A percentile compares a stretch with the other conserved stretches of the same genome.
phyloP scores from a whole-genome alignment of 2,797 vertebrate species.

The Acropternis orthonyx region DNA sequence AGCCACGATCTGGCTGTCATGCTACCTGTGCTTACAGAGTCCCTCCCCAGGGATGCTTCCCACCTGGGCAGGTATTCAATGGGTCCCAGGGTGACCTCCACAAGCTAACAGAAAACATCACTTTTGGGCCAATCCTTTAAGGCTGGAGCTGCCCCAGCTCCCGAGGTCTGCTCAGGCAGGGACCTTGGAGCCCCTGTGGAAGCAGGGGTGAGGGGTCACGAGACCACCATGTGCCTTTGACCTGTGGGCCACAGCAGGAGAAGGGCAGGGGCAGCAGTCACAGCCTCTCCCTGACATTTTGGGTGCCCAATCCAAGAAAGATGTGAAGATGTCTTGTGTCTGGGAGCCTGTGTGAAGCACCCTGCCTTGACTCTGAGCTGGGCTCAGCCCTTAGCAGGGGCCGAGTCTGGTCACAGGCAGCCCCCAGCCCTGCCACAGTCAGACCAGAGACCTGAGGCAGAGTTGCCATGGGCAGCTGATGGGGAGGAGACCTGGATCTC shows the following conservation, averaged over 20 bases:
- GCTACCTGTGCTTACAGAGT: neutral
- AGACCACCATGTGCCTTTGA: neutral
- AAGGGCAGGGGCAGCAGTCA: neutral
- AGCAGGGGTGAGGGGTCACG: neutral
- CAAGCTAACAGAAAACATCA: neutral
- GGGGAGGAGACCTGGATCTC: neutral
- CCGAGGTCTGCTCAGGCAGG: neutral
- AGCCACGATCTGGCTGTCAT: neutral
- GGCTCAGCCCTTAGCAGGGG: neutral
- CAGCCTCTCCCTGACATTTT: neutral
- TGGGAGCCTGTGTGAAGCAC: neutral
- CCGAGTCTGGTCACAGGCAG: neutral
- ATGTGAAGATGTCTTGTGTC: neutral
- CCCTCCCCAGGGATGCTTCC: neutral
- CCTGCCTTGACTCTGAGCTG: neutral
- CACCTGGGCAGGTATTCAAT: neutral
- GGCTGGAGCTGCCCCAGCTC: neutral
- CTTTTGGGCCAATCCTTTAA: neutral
- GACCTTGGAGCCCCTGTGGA: neutral
- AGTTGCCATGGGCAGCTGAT: rapidly evolving
- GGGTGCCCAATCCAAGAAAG: neutral
- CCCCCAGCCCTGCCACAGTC: neutral
- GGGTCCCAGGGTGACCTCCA: neutral
- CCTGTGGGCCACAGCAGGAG: neutral
- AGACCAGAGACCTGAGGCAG: neutral